Base-by-base conservation (phyloP, 1,140 invertebrate genomes). In the Dendrolimus kikuchii region DNA sequence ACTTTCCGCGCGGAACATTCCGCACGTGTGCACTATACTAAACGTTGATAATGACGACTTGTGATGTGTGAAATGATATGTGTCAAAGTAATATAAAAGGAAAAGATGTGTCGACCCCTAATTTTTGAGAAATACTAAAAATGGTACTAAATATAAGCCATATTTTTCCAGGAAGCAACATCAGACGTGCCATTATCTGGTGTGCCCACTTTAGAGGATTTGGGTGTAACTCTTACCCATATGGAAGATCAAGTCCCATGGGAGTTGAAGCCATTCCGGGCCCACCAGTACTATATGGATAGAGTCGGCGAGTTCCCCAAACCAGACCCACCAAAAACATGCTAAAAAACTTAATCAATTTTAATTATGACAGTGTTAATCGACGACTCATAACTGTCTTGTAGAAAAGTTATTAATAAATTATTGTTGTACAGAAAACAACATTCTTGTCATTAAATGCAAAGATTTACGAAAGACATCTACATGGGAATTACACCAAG, bases 121-220 rank as follows among this genome's bases (percentile, higher is more conserved):
- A 23, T 23, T 1, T 23, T 23, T 23, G 23, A 23, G 23, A 23
- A n/a, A n/a, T n/a, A n/a, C n/a, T n/a, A n/a, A n/a, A n/a, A n/a
- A n/a, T n/a, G n/a, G n/a, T n/a, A n/a, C n/a, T n/a, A n/a, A n/a
- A n/a, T n/a, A n/a, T 23, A 23, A 23, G 23, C 23, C 23, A 23
- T 23, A 23, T 23, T 41, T 23, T 53, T 69, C 10, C 78, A 96
- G 91, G 95, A 98, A 82, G 89, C 90, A 62, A 89, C 93, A 4
- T 92, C 90, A 40, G 97, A 99, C 79, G 74, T 79, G 9, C 81
- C 94, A 6, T 62, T 89, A 4, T 68, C 76, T 9, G 90, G 89
- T 9, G 71, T 95, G 38, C 95, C 94, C 10, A 95, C 93, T 0
- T 78, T 98, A 45, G 94, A 96, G 77, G 97, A 98, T 88, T 90